Evolutionary conservation across 2,888 invertebrate species (phyloP).

Genomic region (Altica lythri): DNA sequence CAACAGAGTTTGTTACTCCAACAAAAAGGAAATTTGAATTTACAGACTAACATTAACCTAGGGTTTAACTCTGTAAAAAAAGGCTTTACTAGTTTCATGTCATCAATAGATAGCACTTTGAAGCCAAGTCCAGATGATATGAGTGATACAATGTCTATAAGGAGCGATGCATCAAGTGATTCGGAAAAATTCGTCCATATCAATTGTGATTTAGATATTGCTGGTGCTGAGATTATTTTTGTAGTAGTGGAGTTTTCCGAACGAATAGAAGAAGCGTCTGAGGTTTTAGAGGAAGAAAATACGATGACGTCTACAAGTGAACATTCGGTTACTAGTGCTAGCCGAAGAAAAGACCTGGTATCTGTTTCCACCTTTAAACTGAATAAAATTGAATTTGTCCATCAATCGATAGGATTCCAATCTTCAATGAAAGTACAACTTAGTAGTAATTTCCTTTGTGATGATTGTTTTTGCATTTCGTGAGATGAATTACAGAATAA

Average conservation of each 20-base stretch:
- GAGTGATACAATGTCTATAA: slow-evolving; percentile 74
- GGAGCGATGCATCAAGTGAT: slow-evolving; percentile 86
- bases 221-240: slow-evolving; percentile 74
- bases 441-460: slow-evolving; percentile 71
- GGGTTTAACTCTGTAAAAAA: slow-evolving; percentile 81
- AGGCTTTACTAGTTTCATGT: slow-evolving; percentile 81
- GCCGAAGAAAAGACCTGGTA: slow-evolving; percentile 78
- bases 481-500: slow-evolving; percentile 96
- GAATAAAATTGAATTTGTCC: slow-evolving; percentile 73
- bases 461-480: slow-evolving; percentile 86
- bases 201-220: slow-evolving; percentile 67
- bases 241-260: slow-evolving; percentile 53
- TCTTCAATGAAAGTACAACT: slow-evolving; percentile 72
- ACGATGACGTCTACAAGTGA: slow-evolving; percentile 81
- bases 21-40: slow-evolving; percentile 37
- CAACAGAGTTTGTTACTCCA: slow-evolving; percentile 27
- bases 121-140: slow-evolving; percentile 75
- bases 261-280: slow-evolving; percentile 80
- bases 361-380: slow-evolving; percentile 69
- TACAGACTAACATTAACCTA: slow-evolving; percentile 61
- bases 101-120: slow-evolving; percentile 81
- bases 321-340: slow-evolving; percentile 79
- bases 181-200: slow-evolving; percentile 84
- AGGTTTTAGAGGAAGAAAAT: slow-evolving; percentile 76
- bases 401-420: slow-evolving; percentile 70